phyloP scores from a whole-genome alignment of 1,140 invertebrate species.

The Procambarus clarkii region DNA sequence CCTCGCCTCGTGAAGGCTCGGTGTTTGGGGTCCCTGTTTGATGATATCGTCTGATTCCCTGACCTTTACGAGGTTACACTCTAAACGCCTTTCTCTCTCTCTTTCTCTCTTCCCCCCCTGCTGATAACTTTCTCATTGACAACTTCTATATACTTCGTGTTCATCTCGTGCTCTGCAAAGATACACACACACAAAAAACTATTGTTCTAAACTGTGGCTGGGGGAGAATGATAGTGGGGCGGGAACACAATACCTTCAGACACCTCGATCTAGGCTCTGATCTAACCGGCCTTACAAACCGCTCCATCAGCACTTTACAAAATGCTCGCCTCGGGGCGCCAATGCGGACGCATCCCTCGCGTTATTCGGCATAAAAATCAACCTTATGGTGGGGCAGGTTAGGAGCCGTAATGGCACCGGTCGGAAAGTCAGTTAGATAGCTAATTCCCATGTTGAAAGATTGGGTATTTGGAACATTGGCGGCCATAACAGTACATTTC shows the following conservation, averaged over 20 bases:
- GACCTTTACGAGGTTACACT: slow-evolving; percentile 56
- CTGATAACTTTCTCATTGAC: slow-evolving; percentile 1
- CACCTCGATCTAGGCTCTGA: slow-evolving; percentile 71
- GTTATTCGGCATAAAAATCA: slow-evolving; percentile 53
- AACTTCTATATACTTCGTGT: slow-evolving; percentile 1
- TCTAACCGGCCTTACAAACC: slow-evolving; percentile 71
- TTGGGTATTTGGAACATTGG: slow-evolving; percentile 72
- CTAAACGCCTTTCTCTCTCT: slow-evolving; percentile 25
- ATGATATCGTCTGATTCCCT: slow-evolving; percentile 46
- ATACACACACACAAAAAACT: slow-evolving; percentile 14
- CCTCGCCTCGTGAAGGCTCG: neutral
- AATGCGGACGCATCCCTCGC: slow-evolving; percentile 50
- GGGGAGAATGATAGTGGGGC: slow-evolving; percentile 2
- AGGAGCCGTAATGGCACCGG: slow-evolving; percentile 50
- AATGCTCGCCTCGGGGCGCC: slow-evolving; percentile 66
- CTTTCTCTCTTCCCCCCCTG: slow-evolving; percentile 4
- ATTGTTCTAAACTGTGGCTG: slow-evolving; percentile 47
- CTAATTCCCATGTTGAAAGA: slow-evolving; percentile 70
- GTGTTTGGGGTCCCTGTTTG: slow-evolving; percentile 51
- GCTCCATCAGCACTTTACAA: slow-evolving; percentile 73
- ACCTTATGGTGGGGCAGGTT: slow-evolving; percentile 57
- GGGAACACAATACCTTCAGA: slow-evolving; percentile 68
- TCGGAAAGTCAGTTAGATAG: slow-evolving; percentile 55
- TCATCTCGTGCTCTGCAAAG: neutral
- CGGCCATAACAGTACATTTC: slow-evolving; percentile 72